These are phyloP conservation scores for Eledone cirrhosa DNA, from an alignment of 2,888 invertebrate species.

Conservation along the genomic window DNA sequence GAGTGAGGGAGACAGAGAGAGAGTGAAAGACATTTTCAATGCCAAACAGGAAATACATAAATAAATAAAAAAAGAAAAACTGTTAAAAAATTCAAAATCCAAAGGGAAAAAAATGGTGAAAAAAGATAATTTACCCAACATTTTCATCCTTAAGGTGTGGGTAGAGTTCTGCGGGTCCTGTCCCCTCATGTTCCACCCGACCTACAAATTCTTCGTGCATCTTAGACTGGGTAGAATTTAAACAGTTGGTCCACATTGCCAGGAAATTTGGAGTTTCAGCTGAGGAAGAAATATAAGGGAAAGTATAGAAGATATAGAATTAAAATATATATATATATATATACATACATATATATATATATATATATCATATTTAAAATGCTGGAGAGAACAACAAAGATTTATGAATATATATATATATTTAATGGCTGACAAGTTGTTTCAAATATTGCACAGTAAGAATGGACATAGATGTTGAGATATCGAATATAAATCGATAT, in stretches of 20 bases:
- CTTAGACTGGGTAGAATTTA: slow-evolving; percentile 65
- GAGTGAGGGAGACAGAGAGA: no score
- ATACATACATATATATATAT: no score
- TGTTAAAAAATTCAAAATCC: not conserved
- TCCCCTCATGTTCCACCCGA: slow-evolving; percentile 58
- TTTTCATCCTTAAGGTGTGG: slow-evolving; percentile 51
- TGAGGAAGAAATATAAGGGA: not conserved
- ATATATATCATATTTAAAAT: no score
- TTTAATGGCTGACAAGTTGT: no score
- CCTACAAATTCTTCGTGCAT: slow-evolving; percentile 75
- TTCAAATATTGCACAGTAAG: no score
- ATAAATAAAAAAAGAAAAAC: not conserved
- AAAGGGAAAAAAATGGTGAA: not conserved
- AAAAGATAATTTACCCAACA: not conserved
- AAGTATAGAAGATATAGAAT: no score
- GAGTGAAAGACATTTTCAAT: not conserved
- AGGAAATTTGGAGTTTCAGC: slow-evolving; percentile 68
- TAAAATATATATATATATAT: no score
- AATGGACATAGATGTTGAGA: no score
- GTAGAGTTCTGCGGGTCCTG: slow-evolving; percentile 48
- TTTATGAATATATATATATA: no score
- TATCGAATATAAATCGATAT: no score
- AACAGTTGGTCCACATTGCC: slow-evolving; percentile 75
- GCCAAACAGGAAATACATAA: no score
- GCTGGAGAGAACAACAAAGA: no score